Conservation (phyloP, 2,113 vertebrate species). For the Ctenodactylus gundi region DNA sequence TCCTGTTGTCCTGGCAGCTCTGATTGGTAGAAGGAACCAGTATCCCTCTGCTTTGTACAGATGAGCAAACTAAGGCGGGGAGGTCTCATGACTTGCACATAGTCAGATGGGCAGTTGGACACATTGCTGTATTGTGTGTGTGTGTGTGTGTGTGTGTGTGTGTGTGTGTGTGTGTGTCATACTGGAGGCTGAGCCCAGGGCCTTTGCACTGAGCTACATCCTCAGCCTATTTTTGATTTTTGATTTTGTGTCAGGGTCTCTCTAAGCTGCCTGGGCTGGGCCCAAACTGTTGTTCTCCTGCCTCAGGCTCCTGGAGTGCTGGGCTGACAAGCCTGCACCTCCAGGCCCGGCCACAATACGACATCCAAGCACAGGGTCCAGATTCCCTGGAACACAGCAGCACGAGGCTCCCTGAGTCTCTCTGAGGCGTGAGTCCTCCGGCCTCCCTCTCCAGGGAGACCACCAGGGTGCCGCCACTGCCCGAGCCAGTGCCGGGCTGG, state of each 20-base stretch:
- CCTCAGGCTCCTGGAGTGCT: no score
- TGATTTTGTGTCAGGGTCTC: no score
- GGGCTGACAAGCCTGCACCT: no score
- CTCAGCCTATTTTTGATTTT: no score
- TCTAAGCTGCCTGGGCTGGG: no score
- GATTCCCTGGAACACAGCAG: accelerated
- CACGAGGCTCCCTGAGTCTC: neutral
- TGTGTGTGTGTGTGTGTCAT: no score
- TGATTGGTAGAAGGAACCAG: accelerated
- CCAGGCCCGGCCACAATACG: no score
- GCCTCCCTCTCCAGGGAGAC: neutral
- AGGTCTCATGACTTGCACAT: neutral
- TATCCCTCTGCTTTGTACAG: accelerated
- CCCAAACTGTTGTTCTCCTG: no score
- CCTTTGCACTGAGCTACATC: no score
- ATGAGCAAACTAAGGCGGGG: neutral
- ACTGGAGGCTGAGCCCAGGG: no score
- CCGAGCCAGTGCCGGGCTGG: neutral
- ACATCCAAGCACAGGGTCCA: accelerated
- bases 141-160: no score
- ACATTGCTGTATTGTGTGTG: no score
- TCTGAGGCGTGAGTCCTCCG: neutral
- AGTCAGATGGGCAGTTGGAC: neutral
- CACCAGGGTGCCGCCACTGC: neutral
- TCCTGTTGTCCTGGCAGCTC: neutral